A percentile compares a stretch with the other conserved stretches of the same genome.
Conservation (phyloP, 2,797 vertebrate genomes). For the Aphelocoma californica region DNA sequence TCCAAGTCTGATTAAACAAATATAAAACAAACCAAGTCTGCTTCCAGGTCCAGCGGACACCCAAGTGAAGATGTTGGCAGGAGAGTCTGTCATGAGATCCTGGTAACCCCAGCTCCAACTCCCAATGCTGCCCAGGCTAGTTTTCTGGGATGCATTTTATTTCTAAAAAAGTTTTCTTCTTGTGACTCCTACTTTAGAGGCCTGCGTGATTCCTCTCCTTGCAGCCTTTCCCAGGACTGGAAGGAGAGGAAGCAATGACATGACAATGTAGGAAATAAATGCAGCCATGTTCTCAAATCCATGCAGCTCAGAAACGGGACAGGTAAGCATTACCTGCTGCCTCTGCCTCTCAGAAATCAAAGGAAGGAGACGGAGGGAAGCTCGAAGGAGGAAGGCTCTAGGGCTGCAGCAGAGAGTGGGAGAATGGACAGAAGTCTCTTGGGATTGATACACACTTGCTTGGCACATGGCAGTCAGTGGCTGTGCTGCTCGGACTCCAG, state of each 20-base stretch:
- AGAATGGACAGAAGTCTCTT: neutral
- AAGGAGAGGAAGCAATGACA: neutral
- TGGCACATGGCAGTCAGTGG: neutral
- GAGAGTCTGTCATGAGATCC: neutral
- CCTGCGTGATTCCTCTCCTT: neutral
- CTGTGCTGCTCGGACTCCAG: neutral
- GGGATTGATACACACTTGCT: neutral
- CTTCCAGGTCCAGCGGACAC: neutral
- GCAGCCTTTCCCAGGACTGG: neutral
- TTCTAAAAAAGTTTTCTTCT: neutral
- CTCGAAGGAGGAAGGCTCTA: neutral
- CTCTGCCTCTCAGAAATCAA: neutral
- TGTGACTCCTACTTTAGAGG: neutral
- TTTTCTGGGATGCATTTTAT: neutral
- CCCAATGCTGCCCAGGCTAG: neutral
- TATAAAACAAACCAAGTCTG: neutral
- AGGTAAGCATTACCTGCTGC: neutral
- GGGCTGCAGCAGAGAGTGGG: neutral
- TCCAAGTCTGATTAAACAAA: neutral
- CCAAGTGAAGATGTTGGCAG: neutral
- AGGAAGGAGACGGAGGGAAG: neutral
- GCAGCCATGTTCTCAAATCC: accelerated
- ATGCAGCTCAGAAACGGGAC: neutral
- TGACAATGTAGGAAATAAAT: neutral
- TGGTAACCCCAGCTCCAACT: neutral